Evolutionary conservation across 2,888 invertebrate genomes (phyloP).

Genomic region (Sepiola atlantica): DNA sequence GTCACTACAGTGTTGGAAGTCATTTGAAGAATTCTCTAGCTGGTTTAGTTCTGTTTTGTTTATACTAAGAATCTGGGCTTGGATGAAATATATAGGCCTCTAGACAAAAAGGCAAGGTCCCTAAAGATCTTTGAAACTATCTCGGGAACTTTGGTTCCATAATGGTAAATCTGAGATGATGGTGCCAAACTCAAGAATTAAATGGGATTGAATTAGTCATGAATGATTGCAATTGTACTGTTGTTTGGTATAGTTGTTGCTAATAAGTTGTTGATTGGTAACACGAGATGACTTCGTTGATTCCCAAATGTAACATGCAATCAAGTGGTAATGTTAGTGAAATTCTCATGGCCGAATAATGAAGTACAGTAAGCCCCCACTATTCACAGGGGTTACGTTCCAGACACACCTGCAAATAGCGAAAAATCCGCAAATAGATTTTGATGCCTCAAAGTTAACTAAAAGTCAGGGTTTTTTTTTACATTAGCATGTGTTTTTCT

Average conservation of each 20-base stretch:
- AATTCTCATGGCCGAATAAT: neutral
- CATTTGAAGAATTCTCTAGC: neutral
- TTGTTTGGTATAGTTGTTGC: neutral
- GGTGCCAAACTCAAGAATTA: neutral
- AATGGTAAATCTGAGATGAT: neutral
- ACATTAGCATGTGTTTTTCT: too few species aligned
- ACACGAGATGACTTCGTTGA: neutral
- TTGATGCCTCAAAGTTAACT: too few species aligned
- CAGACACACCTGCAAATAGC: too few species aligned
- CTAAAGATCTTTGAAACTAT: neutral
- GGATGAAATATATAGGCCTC: neutral
- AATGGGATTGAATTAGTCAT: neutral
- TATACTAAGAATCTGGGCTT: neutral
- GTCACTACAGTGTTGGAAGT: neutral
- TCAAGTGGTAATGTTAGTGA: neutral
- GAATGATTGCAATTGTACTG: neutral
- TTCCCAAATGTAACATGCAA: neutral
- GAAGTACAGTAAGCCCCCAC: too few species aligned
- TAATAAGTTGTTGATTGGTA: neutral
- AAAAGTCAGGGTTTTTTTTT: too few species aligned
- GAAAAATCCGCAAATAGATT: too few species aligned
- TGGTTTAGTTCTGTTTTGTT: neutral
- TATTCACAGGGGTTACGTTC: too few species aligned
- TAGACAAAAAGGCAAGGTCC: neutral
- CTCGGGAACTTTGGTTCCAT: neutral